Percentiles rank a stretch among this genome's conserved stretches.
These are phyloP conservation scores for Saguinus imperator DNA, from an alignment of 2,113 vertebrate species.

Conservation along the genomic window DNA sequence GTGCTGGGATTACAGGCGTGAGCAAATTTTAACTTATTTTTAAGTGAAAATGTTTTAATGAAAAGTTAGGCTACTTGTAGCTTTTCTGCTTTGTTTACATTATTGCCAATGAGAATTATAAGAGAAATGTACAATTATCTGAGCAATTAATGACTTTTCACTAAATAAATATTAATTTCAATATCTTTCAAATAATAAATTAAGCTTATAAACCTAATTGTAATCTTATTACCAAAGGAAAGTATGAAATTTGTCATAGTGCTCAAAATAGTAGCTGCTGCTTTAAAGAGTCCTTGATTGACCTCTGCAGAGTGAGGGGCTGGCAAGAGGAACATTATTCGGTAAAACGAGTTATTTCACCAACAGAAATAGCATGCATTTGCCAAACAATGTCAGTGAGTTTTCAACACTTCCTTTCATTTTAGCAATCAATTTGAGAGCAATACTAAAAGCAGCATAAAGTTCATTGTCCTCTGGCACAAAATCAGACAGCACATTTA, in stretches of 20 bases:
- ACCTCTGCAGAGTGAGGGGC: background rate
- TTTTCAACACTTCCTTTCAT: slow-evolving; percentile 23
- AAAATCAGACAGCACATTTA: slow-evolving; percentile 68
- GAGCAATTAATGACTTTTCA: background rate
- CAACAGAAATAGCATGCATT: background rate
- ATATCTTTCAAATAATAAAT: background rate
- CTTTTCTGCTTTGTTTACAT: background rate
- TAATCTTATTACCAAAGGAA: background rate
- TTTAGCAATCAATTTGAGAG: slow-evolving; percentile 63
- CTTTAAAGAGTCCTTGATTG: background rate
- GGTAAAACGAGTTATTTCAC: background rate
- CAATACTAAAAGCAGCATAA: slow-evolving; percentile 55
- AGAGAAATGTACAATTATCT: background rate
- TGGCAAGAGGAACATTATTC: background rate
- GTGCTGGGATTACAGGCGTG: too few relatives aligned
- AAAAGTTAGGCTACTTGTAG: background rate
- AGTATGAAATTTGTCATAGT: background rate
- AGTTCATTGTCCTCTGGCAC: slow-evolving; percentile 66
- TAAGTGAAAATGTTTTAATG: background rate
- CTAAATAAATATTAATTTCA: background rate
- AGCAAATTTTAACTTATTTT: background rate
- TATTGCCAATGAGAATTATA: background rate
- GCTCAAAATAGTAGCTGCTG: background rate
- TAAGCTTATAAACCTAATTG: background rate
- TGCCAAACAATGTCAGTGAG: background rate